A percentile compares a stretch with the other conserved stretches of the same genome.
These are phyloP conservation scores for Lepidurus packardi DNA, from an alignment of 1,140 invertebrate genomes.

Conservation along the genomic window DNA sequence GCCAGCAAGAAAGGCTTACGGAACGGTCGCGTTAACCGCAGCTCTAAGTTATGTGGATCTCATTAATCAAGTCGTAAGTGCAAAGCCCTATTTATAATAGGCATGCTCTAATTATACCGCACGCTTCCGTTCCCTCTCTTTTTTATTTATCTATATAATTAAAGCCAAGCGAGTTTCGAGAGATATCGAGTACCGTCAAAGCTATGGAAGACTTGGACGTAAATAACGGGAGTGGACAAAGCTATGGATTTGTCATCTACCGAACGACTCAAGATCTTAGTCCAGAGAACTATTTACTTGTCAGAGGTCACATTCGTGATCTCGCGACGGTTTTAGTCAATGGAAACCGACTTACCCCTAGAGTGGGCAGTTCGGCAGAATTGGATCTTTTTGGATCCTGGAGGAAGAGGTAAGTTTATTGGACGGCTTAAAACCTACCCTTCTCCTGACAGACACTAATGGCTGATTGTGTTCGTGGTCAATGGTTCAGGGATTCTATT, in stretches of 20 bases:
- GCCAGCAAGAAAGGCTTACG: neutral
- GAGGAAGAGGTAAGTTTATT: conserved; percentile 5
- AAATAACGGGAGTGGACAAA: conserved; percentile 46
- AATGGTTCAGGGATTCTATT: conserved; percentile 36
- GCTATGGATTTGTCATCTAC: conserved; percentile 48
- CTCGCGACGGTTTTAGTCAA: conserved; percentile 20
- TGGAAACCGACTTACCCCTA: conserved; percentile 19
- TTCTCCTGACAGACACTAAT: neutral
- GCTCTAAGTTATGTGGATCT: conserved; percentile 38
- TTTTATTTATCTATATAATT: neutral
- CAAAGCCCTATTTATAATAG: neutral
- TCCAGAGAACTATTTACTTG: neutral
- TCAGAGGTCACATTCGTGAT: neutral
- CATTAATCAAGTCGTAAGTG: conserved; percentile 39
- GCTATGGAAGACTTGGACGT: conserved; percentile 48
- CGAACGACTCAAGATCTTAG: conserved; percentile 38
- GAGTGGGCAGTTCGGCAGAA: neutral
- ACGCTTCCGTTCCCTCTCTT: neutral
- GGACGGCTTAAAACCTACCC: neutral
- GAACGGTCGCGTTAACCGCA: conserved; percentile 28
- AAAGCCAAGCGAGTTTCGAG: conserved; percentile 23
- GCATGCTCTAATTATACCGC: neutral
- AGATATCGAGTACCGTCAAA: conserved; percentile 9
- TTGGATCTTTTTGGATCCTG: conserved; percentile 29
- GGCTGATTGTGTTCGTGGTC: neutral